Evolutionary conservation across 2,888 invertebrate genomes (phyloP), one percentile per base, ranked within the genome.

Genomic region (Acrobasis repandana): DNA sequence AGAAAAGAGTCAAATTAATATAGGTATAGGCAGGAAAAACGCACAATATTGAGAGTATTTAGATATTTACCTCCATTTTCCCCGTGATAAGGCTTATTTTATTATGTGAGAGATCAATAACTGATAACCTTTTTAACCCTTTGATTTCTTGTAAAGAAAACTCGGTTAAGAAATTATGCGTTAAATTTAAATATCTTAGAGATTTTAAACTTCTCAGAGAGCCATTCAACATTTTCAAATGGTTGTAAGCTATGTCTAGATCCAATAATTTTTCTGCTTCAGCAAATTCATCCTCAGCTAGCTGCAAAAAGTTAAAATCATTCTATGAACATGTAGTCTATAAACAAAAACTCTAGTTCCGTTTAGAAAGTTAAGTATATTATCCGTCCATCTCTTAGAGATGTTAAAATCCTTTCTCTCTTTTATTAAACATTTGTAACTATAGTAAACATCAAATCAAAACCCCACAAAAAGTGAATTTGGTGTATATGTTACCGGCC

Each of bases 141-240:
- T 95, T 94, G 52, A 97, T 94, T 82, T 97, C 96, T 79, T 95
- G 94, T 75, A 97, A 93, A 0, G 96, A 96, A 86, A 97, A 97
- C 74, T 96, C 96, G 0, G 93, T 92, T 61, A 97, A 92, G 47
- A 93, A 91, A 79, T 97, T 97, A 77, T 95, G 94, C 0, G 96
- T 96, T 64, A 97, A 89, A 85, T 97, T 97, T 50, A 96, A 92
- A 67, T 93, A 94, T 66, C 93, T 93, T 20, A 97, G 85, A 10
- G 94, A 94, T 70, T 94, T 93, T 58, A 97, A 86, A 49, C 95
- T 95, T 70, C 94, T 90, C 49, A 97, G 80, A 0, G 97, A 96
- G 57, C 95, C 95, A 75, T 96, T 96, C 60, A 97, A 82, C 0
- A 95, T 93, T 58, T 93, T 94, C 0, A 97, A 88, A 67, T 94